A percentile compares a stretch with the other conserved stretches of the same genome.
Conservation (phyloP, 2,113 vertebrate genomes). For the Coracopsis vasa region DNA sequence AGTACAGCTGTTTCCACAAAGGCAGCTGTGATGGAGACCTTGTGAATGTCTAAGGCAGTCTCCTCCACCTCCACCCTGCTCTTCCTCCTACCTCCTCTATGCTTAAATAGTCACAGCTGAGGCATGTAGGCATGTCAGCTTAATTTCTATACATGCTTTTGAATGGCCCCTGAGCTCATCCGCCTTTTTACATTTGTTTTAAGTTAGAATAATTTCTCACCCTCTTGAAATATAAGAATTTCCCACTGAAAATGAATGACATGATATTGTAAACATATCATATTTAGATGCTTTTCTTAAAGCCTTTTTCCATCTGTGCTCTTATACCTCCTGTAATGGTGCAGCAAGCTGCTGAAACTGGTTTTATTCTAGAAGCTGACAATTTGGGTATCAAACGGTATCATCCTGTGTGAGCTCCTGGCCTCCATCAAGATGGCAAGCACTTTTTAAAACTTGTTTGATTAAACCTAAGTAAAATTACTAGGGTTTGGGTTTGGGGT, state of each 20-base stretch:
- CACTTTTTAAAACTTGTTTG: neutral
- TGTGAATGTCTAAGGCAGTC: neutral
- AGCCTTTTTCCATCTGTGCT: neutral
- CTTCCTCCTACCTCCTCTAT: neutral
- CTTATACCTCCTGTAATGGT: neutral
- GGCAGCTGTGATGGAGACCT: neutral
- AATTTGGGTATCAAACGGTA: neutral
- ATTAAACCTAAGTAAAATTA: neutral
- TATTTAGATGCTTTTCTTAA: slow-evolving; percentile 24
- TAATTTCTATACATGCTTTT: neutral
- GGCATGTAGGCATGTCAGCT: neutral
- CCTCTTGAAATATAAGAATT: neutral
- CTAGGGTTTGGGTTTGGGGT: neutral
- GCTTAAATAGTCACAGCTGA: neutral
- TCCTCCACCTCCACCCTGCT: neutral
- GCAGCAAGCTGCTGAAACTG: neutral
- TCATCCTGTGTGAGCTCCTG: neutral
- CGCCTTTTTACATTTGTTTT: slow-evolving; percentile 29
- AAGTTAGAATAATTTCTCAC: neutral
- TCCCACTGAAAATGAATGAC: slow-evolving; percentile 25
- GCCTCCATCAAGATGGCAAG: neutral
- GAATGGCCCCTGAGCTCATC: neutral
- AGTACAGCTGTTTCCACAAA: neutral
- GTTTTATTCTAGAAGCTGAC: neutral
- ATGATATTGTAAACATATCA: slow-evolving; percentile 8